These are phyloP conservation scores for Malachius bipustulatus DNA, from an alignment of 2,888 invertebrate species.

Conservation along the genomic window DNA sequence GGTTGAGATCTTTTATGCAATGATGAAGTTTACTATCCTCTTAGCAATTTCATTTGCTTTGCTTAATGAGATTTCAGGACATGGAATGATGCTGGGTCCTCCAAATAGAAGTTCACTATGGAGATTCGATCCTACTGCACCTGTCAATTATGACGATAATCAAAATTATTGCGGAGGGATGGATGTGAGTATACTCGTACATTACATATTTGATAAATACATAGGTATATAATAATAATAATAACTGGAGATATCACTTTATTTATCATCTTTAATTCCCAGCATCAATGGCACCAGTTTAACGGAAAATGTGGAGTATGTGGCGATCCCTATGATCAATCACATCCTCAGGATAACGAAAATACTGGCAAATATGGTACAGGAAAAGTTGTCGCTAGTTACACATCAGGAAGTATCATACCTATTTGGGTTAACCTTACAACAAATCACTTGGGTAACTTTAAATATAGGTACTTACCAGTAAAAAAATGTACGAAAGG, in stretches of 20 bases:
- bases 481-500: too few relatives aligned
- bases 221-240: too few relatives aligned
- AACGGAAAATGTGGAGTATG: constrained; percentile 43
- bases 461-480: constrained; percentile 30
- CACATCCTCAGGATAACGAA: constrained; percentile 41
- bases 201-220: too few relatives aligned
- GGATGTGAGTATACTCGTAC: constrained; percentile 33
- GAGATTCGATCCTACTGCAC: constrained; percentile 35
- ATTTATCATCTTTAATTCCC: too few relatives aligned
- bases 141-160: constrained; percentile 41
- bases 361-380: constrained; percentile 41
- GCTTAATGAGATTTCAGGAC: constrained; percentile 27
- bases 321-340: constrained; percentile 39
- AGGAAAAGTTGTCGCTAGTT: constrained; percentile 39
- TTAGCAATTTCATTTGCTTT: too few relatives aligned
- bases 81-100: constrained; percentile 41
- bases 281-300: constrained; percentile 36
- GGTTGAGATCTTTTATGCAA: too few relatives aligned
- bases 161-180: constrained; percentile 41
- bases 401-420: constrained; percentile 25
- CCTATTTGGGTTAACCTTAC: constrained; percentile 27
- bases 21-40: too few relatives aligned
- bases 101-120: constrained; percentile 41
- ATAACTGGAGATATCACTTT: too few relatives aligned
- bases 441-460: constrained; percentile 33